phyloP scores from a whole-genome alignment of 35 echinoderm and acorn worm genomes.

The Strongylocentrotus purpuratus region DNA sequence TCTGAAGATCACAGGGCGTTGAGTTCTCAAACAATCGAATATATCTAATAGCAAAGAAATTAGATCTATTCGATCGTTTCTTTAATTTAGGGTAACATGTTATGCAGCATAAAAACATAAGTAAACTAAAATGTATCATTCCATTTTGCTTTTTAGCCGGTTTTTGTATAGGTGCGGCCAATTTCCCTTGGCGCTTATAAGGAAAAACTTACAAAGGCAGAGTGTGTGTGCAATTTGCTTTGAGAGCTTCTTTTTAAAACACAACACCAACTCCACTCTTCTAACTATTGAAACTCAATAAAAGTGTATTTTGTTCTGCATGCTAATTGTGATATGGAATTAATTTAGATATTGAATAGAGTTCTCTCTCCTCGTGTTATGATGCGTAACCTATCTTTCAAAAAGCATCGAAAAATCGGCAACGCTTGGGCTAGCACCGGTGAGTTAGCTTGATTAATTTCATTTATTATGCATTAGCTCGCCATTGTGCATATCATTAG shows the following conservation, averaged over 20 bases:
- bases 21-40: no score
- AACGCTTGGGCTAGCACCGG: neutral
- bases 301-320: neutral
- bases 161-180: no score
- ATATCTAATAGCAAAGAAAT: no score
- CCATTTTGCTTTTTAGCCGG: no score
- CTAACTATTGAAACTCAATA: neutral
- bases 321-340: neutral
- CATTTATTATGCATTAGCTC: slow-evolving; percentile 4
- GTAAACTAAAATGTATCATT: no score
- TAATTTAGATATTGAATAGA: neutral
- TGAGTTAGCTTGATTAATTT: neutral
- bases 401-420: neutral
- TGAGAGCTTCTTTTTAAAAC: neutral
- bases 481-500: slow-evolving; percentile 2
- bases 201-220: neutral
- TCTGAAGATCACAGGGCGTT: no score
- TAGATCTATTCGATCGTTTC: no score
- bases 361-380: neutral
- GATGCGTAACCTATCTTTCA: neutral
- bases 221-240: neutral
- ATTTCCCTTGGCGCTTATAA: neutral
- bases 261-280: neutral
- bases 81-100: no score
- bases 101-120: no score